Evolutionary conservation across 2,888 invertebrate genomes (phyloP).

Genomic region (Dryadula phaetusa): DNA sequence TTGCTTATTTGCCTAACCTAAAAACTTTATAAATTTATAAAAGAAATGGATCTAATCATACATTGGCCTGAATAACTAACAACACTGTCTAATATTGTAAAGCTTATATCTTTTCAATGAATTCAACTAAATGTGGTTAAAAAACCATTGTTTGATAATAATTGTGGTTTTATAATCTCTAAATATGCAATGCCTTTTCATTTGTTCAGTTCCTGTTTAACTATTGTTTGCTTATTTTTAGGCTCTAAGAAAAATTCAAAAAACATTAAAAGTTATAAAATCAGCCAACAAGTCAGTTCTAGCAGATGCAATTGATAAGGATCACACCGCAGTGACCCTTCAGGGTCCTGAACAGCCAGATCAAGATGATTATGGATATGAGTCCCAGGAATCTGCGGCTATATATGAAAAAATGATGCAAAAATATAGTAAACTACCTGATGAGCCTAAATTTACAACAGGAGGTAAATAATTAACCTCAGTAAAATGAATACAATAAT

Average conservation of each 20-base stretch:
- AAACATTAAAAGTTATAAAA: constrained; percentile 93
- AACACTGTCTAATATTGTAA: no score
- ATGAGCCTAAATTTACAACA: constrained; percentile 88
- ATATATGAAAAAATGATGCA: constrained; percentile 94
- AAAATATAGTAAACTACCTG: constrained; percentile 89
- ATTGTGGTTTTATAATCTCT: background rate
- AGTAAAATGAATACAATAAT: background rate
- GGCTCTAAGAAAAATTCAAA: constrained; percentile 89
- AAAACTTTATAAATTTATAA: background rate
- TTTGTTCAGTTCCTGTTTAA: background rate
- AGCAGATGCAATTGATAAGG: constrained; percentile 90
- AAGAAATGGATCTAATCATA: background rate
- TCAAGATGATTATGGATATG: constrained; percentile 96
- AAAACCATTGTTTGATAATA: no score
- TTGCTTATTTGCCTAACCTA: background rate
- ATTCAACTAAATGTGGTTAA: constrained; percentile 7
- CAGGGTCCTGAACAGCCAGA: constrained; percentile 92
- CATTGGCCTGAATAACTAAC: no score
- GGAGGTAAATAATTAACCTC: constrained; percentile 59
- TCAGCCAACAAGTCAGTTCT: constrained; percentile 94
- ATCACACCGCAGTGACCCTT: constrained; percentile 90
- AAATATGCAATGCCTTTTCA: background rate
- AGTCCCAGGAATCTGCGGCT: constrained; percentile 92
- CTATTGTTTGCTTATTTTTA: constrained; percentile 27
- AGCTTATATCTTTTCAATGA: background rate